Conservation (phyloP, 1,140 invertebrate species). For the Diorhabda elongata region DNA sequence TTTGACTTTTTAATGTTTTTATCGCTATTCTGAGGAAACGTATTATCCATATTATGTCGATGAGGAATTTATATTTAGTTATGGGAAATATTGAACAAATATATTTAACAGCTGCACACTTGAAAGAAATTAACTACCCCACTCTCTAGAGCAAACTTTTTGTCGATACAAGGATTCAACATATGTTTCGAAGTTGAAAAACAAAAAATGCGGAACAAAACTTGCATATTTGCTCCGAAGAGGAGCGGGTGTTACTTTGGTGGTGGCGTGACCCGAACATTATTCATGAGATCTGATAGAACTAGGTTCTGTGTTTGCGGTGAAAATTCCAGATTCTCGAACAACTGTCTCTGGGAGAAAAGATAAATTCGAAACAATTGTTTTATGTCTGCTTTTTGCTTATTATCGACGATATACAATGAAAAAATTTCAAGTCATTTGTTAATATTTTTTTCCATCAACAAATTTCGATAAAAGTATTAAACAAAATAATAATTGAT, state of each 20-base stretch:
- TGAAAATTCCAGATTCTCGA: neutral
- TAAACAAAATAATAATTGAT: no score
- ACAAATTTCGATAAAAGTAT: no score
- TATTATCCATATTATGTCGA: no score
- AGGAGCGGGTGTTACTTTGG: neutral
- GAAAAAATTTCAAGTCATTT: no score
- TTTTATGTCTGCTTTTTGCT: constrained; percentile 2
- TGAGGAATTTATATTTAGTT: no score
- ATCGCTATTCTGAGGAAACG: no score
- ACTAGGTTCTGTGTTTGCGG: constrained; percentile 1
- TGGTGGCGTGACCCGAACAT: neutral
- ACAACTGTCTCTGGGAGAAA: neutral
- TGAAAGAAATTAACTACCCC: no score
- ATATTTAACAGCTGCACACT: no score
- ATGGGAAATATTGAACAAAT: no score
- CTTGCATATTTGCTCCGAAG: neutral
- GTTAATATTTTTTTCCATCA: no score
- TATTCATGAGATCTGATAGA: neutral
- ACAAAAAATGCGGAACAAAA: neutral
- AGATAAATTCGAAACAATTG: neutral
- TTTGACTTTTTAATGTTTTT: no score
- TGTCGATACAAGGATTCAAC: neutral
- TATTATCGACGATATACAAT: neutral
- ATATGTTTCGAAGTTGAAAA: constrained; percentile 1
- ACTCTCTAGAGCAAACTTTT: no score